Evolutionary conservation across 1,140 invertebrate genomes (phyloP).

Genomic region (Tetranychus cinnabarinus): DNA sequence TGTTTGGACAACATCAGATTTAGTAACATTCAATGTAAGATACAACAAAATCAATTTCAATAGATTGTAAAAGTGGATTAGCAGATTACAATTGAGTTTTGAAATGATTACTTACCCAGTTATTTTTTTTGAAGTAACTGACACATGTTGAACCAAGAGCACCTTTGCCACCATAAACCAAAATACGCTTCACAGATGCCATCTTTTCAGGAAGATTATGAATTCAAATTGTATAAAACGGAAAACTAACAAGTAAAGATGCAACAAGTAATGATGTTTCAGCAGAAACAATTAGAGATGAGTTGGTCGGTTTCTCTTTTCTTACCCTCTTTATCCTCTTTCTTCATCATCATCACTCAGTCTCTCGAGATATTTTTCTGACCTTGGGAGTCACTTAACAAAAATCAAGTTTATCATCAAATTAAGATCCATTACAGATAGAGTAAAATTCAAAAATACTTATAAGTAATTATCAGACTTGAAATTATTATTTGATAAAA

Average conservation of each 20-base stretch:
- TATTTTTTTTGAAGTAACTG: conserved; percentile 60
- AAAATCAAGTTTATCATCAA: background rate
- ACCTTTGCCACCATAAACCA: conserved; percentile 81
- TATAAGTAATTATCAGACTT: no score
- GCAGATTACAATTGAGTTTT: no score
- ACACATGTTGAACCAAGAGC: conserved; percentile 69
- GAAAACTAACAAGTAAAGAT: no score
- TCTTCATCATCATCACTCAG: background rate
- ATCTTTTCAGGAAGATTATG: background rate
- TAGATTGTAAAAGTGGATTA: no score
- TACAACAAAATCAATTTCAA: no score
- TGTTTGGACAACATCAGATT: background rate
- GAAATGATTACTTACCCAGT: conserved; percentile 39
- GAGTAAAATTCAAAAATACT: no score
- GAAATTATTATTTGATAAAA: no score
- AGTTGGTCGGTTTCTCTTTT: no score
- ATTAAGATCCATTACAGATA: background rate
- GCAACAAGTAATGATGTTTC: no score
- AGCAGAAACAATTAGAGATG: background rate
- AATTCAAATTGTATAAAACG: background rate
- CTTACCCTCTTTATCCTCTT: background rate
- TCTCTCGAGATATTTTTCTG: background rate
- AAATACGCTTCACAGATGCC: conserved; percentile 34
- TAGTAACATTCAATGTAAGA: background rate
- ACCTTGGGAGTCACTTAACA: no score